A percentile compares a stretch with the other conserved stretches of the same genome.
Conservation (phyloP, 2,888 invertebrate species). For the Apamea crenata region DNA sequence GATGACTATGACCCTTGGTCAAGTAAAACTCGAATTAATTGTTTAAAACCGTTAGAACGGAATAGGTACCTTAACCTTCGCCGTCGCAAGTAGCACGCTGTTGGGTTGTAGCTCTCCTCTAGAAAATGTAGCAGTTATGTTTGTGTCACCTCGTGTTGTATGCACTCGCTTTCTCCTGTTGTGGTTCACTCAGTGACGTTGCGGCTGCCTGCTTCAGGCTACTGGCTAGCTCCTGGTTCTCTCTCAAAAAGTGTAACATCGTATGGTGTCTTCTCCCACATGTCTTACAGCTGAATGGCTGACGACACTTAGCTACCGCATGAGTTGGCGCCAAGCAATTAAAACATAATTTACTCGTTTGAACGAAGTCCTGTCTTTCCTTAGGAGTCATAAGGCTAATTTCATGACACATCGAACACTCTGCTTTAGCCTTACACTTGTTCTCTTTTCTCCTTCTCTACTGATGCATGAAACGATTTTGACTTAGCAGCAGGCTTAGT, state of each 20-base stretch:
- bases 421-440: background rate
- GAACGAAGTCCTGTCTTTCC: slow-evolving; percentile 10
- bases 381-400: background rate
- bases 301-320: too few species aligned
- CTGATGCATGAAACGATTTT: background rate
- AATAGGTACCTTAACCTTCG: slow-evolving; percentile 9
- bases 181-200: background rate
- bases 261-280: background rate
- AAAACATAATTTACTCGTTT: slow-evolving; percentile 6
- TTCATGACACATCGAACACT: slow-evolving; percentile 1
- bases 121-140: slow-evolving; percentile 16
- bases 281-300: background rate
- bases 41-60: slow-evolving; percentile 11
- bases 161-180: background rate
- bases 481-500: background rate
- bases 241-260: background rate
- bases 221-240: background rate
- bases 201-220: background rate
- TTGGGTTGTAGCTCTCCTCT: slow-evolving; percentile 13
- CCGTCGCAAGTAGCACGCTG: slow-evolving; percentile 16
- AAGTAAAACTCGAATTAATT: slow-evolving; percentile 16
- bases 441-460: background rate
- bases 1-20: slow-evolving; percentile 35
- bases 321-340: background rate
- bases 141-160: slow-evolving; percentile 6